Base-by-base conservation (phyloP, 2,113 vertebrate species). In the Anarrhichthys ocellatus region DNA sequence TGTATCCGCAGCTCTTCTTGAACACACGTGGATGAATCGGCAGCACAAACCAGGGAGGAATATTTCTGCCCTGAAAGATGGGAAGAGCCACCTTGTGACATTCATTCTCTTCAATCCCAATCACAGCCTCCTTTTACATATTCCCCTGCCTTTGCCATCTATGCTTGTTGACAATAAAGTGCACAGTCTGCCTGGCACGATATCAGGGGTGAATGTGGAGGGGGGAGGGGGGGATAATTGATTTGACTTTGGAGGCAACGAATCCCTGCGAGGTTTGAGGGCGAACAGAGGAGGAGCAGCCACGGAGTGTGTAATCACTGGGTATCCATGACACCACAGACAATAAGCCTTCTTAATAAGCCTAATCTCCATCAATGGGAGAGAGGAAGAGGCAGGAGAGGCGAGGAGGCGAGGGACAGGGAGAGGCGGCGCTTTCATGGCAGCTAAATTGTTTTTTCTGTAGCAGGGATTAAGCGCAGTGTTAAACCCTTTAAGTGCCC, bases 401-500 rank as follows among this genome's bases (percentile, higher is more conserved):
- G 17, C 9, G 48, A 50, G 38, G 93, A 38, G 48, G 91, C 96
- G 96, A 94, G 94, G 94, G 73, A 9, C 36, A 94, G 95, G 92
- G 91, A 96, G 96, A 94, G 94, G 94, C 89, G 86, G 88, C 84
- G 92, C 95, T 95, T 97, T 96, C 92, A 95, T 95, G 93, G 94
- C 90, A 95, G 94, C 92, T 93, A 96, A 96, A 96, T 96, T 95
- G 95, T 83, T 95, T 97, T 96, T 97, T 95, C 94, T 94, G 85
- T 85, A 77, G 59, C 63, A 61, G 66, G 84, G 81, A 89, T 90
- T 87, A 92, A 70, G 48, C 61, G 7, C 68, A 61, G 44, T 78
- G 80, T 95, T 96, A 95, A 96, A 94, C 93, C 95, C 94, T 95
- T 95, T 94, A 96, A 96, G 94, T 95, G 93, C 87, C 92, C 40